A percentile compares a stretch with the other conserved stretches of the same genome.
These are phyloP conservation scores for Chelonus formosanus DNA, from an alignment of 2,888 invertebrate species.

Conservation along the genomic window DNA sequence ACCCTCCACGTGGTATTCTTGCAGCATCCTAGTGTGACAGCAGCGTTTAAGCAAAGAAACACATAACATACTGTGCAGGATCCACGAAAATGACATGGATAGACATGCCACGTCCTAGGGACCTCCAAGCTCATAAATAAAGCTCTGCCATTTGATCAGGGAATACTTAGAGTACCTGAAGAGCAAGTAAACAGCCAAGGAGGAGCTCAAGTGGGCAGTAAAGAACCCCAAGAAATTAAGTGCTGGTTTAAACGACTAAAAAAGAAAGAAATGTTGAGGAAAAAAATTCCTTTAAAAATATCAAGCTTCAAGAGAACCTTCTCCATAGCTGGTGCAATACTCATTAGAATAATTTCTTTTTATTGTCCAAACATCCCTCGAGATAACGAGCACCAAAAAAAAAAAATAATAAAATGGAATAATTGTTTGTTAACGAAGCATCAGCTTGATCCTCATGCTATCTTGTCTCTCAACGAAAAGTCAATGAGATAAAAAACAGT, in stretches of 20 bases:
- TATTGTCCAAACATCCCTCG: too few species aligned
- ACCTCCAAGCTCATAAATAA: slow-evolving; percentile 26
- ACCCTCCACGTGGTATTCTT: slow-evolving; percentile 23
- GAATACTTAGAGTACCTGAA: slow-evolving; percentile 20
- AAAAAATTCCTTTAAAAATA: background rate
- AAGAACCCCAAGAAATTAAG: slow-evolving; percentile 12
- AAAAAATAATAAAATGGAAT: background rate
- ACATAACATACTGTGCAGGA: background rate
- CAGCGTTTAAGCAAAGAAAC: background rate
- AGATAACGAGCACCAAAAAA: background rate
- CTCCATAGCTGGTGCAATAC: too few species aligned
- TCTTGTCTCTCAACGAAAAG: background rate
- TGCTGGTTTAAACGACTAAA: background rate
- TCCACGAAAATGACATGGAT: background rate
- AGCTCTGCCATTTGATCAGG: slow-evolving; percentile 14
- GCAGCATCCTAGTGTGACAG: slow-evolving; percentile 5
- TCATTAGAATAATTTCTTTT: too few species aligned
- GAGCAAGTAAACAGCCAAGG: slow-evolving; percentile 6
- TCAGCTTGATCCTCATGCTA: too few species aligned
- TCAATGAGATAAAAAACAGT: background rate
- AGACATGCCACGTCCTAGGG: background rate
- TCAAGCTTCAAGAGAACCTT: background rate
- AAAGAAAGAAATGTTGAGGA: background rate
- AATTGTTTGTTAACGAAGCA: background rate
- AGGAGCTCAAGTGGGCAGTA: slow-evolving; percentile 5